Conservation (phyloP, 2,113 vertebrate genomes). For the Scomber japonicus region DNA sequence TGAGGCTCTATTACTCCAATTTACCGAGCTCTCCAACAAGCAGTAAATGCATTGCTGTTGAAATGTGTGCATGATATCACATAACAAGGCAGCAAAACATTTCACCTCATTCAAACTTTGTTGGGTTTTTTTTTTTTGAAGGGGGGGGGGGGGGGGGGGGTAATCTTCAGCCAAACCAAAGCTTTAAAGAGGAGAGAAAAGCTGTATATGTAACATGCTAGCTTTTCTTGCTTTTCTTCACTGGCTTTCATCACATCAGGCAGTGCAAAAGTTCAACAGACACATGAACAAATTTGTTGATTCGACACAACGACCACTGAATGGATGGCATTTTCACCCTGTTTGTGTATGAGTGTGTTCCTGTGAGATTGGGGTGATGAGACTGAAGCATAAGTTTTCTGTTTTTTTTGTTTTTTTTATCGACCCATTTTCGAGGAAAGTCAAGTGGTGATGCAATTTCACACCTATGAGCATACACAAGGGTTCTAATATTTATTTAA, state of each 20-base stretch:
- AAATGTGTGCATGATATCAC: constrained; percentile 42
- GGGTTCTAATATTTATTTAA: too few species aligned
- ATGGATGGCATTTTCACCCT: not conserved
- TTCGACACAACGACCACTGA: not conserved
- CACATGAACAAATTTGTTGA: not conserved
- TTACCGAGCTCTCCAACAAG: constrained; percentile 51
- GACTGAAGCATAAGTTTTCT: not conserved
- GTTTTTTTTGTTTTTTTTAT: not conserved
- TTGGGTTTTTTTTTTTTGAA: not conserved
- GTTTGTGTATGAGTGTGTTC: not conserved
- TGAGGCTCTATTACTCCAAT: constrained; percentile 76
- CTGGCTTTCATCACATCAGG: not conserved
- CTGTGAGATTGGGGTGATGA: not conserved
- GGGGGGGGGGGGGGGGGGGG: not conserved
- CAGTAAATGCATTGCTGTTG: constrained; percentile 34
- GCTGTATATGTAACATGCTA: not conserved
- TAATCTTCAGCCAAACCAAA: not conserved
- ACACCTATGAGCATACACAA: too few species aligned
- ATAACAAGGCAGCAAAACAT: constrained; percentile 30
- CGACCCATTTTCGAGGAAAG: constrained; percentile 15
- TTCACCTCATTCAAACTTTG: not conserved
- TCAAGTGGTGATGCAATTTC: not conserved
- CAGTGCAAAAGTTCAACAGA: not conserved
- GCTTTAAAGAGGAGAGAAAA: not conserved
- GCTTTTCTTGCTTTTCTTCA: not conserved